Conservation (phyloP, 2,113 vertebrate species). For the Ophiodon elongatus region DNA sequence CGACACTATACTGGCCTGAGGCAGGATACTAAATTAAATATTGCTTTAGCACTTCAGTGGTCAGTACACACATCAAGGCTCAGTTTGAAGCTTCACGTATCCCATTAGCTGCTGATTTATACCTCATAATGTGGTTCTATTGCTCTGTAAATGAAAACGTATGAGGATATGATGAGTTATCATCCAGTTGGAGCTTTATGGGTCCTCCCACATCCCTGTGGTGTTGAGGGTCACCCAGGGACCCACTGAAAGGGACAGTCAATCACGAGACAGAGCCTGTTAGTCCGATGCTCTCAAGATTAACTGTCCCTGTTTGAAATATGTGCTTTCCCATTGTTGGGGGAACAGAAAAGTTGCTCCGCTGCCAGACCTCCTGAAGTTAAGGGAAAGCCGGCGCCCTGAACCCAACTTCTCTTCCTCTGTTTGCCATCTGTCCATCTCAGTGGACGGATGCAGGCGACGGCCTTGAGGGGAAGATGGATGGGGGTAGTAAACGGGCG, state of each 20-base stretch:
- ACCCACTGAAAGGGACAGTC: slow-evolving; percentile 55
- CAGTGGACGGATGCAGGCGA: slow-evolving; percentile 33
- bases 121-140: slow-evolving; percentile 50
- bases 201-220: slow-evolving; percentile 40
- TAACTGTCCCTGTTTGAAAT: slow-evolving; percentile 54
- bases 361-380: slow-evolving; percentile 47
- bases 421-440: slow-evolving; percentile 66
- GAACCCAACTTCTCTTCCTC: slow-evolving; percentile 37
- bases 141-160: slow-evolving; percentile 71
- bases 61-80: slow-evolving; percentile 58
- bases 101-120: slow-evolving; percentile 73
- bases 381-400: slow-evolving; percentile 22
- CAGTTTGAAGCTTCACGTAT: slow-evolving; percentile 50
- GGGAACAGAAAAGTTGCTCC: slow-evolving; percentile 40
- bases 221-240: slow-evolving; percentile 62
- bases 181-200: slow-evolving; percentile 63
- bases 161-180: slow-evolving; percentile 73
- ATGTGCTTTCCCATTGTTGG: slow-evolving; percentile 44
- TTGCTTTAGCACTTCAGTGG: slow-evolving; percentile 45
- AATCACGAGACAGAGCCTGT: slow-evolving; percentile 54
- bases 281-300: slow-evolving; percentile 46
- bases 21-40: slow-evolving; percentile 31
- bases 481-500: slow-evolving; percentile 63
- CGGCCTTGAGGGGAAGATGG: slow-evolving; percentile 64
- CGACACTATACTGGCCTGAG: slow-evolving; percentile 16